Evolutionary conservation across 2,113 vertebrate species (phyloP).

Genomic region (Grammatotria lemairii): DNA sequence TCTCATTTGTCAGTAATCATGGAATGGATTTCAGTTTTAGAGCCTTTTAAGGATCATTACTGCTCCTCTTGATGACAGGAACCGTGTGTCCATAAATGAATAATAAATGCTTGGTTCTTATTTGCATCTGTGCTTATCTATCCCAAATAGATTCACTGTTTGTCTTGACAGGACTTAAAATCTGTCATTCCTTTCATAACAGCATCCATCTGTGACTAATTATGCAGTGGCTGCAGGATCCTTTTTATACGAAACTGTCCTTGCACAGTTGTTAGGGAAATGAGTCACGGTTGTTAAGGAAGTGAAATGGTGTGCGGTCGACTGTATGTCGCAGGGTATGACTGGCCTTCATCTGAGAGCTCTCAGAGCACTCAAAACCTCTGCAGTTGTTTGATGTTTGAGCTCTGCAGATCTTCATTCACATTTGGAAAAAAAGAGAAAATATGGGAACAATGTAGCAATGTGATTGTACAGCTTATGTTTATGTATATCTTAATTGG

Average conservation of each 20-base stretch:
- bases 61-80: neutral
- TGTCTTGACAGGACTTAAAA: conserved; percentile 1
- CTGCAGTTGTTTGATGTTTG: neutral
- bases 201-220: conserved; percentile 17
- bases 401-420: neutral
- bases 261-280: conserved; percentile 66
- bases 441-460: neutral
- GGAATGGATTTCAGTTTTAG: neutral
- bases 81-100: neutral
- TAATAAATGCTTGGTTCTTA: neutral
- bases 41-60: neutral
- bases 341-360: conserved; percentile 38
- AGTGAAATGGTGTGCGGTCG: conserved; percentile 65
- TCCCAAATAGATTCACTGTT: neutral
- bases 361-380: neutral
- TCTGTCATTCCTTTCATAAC: neutral
- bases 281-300: conserved; percentile 73
- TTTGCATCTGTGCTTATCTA: neutral
- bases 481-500: neutral
- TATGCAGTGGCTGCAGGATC: conserved; percentile 35
- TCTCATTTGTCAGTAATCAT: neutral
- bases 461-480: neutral
- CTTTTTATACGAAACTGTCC: conserved; percentile 30
- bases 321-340: conserved; percentile 33
- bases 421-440: neutral